Conservation (phyloP, 2,113 vertebrate genomes). For the Parus major region DNA sequence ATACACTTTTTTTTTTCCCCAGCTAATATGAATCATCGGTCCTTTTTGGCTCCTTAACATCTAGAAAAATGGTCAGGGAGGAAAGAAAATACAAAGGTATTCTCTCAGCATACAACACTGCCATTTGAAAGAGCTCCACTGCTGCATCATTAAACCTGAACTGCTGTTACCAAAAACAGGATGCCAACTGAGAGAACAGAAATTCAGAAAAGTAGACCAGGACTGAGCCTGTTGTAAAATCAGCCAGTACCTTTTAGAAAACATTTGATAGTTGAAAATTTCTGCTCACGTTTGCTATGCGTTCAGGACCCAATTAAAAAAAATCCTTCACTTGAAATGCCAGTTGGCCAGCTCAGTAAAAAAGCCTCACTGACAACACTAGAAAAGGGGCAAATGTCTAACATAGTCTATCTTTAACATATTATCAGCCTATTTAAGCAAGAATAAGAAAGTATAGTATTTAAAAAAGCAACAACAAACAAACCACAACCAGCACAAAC, state of each 20-base stretch:
- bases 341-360: conserved; percentile 28
- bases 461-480: not conserved
- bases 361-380: not conserved
- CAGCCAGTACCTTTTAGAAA: not conserved
- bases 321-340: not conserved
- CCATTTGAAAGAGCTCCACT: not conserved
- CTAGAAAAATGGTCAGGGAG: not conserved
- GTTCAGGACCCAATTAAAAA: not conserved
- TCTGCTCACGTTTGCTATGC: not conserved
- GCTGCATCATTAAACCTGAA: not conserved
- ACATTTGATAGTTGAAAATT: not conserved
- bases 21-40: not conserved
- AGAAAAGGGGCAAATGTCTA: not conserved
- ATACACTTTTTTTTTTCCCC: not conserved
- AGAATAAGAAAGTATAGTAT: not conserved
- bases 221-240: not conserved
- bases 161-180: not conserved
- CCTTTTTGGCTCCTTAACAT: not conserved
- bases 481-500: not conserved
- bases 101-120: not conserved
- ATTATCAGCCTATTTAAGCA: not conserved
- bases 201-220: not conserved
- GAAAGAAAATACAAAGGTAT: not conserved
- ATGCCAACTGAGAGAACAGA: not conserved
- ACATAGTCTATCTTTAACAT: not conserved